Evolutionary conservation across 2,888 invertebrate species (phyloP).

Genomic region (Bombylius discolor): DNA sequence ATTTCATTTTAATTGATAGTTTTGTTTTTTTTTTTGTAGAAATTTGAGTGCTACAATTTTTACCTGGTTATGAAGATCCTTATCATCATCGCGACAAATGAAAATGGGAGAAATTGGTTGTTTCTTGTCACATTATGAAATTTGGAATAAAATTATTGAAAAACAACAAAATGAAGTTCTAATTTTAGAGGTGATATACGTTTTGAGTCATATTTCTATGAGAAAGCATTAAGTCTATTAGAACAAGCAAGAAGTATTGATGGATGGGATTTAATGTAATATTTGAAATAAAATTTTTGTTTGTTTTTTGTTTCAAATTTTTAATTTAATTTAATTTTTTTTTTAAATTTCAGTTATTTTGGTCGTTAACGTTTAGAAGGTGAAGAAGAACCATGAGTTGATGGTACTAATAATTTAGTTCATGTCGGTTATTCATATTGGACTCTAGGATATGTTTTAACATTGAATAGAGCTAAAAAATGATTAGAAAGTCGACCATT

Average conservation of each 20-base stretch:
- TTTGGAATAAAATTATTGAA: conserved; percentile 63
- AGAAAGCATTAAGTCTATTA: conserved; percentile 24
- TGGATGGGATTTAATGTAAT: conserved; percentile 81
- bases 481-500: conserved; percentile 65
- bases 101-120: conserved; percentile 97
- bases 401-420: conserved; percentile 55
- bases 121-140: conserved; percentile 85
- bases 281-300: conserved; percentile 3
- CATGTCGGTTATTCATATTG: conserved; percentile 90
- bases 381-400: conserved; percentile 53
- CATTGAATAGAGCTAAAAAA: conserved; percentile 67
- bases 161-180: conserved; percentile 48
- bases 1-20: not conserved
- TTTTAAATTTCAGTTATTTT: conserved; percentile 57
- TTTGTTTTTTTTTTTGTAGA: conserved; percentile 39
- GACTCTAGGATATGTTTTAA: conserved; percentile 88
- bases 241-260: conserved; percentile 38
- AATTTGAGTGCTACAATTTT: conserved; percentile 49
- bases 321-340: not conserved
- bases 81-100: conserved; percentile 86
- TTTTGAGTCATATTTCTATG: conserved; percentile 73
- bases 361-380: conserved; percentile 80
- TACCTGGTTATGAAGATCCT: conserved; percentile 80
- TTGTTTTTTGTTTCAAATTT: not conserved
- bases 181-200: conserved; percentile 86